phyloP scores from a whole-genome alignment of 2,888 invertebrate genomes.

The Dicyrtomina minuta region DNA sequence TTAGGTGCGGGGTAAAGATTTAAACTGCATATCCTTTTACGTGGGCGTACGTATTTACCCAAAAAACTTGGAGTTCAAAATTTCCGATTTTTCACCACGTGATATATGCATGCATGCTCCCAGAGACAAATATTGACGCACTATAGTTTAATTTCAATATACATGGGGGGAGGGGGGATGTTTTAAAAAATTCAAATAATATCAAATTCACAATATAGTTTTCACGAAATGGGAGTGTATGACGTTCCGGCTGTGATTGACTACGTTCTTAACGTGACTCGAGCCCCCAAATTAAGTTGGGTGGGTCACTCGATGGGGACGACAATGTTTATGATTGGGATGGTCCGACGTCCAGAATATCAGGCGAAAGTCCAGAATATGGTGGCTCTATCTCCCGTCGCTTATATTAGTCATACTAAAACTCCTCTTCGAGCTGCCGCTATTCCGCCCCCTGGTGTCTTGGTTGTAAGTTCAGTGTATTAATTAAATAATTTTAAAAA shows the following conservation, averaged over 20 bases:
- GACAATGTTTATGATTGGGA: not conserved
- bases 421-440: not conserved
- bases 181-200: too few relatives aligned
- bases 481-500: too few relatives aligned
- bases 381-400: not conserved
- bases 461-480: too few relatives aligned
- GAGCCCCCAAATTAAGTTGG: not conserved
- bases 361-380: not conserved
- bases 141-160: too few relatives aligned
- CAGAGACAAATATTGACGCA: too few relatives aligned
- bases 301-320: constrained; percentile 6
- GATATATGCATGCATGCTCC: too few relatives aligned
- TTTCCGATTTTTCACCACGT: too few relatives aligned
- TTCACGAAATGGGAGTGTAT: constrained; percentile 5
- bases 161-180: too few relatives aligned
- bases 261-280: not conserved
- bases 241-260: not conserved
- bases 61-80: too few relatives aligned
- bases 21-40: too few relatives aligned
- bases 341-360: not conserved
- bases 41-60: too few relatives aligned
- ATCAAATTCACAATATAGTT: not conserved
- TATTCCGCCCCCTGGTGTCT: not conserved
- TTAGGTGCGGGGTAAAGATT: too few relatives aligned
- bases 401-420: not conserved